Evolutionary conservation across 2,113 vertebrate genomes (phyloP).

Genomic region (Chionodraco myersi): DNA sequence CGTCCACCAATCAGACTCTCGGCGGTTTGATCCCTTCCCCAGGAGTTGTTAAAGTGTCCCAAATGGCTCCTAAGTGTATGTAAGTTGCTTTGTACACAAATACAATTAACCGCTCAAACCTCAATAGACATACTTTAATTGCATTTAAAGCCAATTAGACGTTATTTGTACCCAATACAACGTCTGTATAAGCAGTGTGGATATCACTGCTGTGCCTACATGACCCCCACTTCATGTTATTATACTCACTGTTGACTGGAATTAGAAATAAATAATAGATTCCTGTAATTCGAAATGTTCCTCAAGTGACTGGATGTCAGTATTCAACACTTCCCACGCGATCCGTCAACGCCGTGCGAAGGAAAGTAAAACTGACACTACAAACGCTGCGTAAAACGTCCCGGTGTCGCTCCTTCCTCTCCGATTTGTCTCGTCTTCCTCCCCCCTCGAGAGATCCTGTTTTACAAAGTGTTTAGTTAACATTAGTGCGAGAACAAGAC

Average conservation of each 20-base stretch:
- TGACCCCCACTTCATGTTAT: background rate
- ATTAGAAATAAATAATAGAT: constrained; percentile 61
- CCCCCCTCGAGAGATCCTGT: constrained; percentile 56
- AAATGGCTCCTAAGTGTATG: too few relatives aligned
- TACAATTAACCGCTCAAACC: background rate
- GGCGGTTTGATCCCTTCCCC: too few relatives aligned
- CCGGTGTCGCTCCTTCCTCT: constrained; percentile 43
- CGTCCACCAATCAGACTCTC: too few relatives aligned
- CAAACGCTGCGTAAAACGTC: constrained; percentile 56
- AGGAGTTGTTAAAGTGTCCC: too few relatives aligned
- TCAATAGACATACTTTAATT: background rate
- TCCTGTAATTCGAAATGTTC: constrained; percentile 45
- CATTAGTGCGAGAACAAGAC: constrained; percentile 63
- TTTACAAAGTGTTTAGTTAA: constrained; percentile 73
- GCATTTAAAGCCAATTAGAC: background rate
- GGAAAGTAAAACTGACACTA: constrained; percentile 57
- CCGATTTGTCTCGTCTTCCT: constrained; percentile 53
- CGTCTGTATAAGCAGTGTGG: too few relatives aligned
- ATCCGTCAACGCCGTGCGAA: constrained; percentile 38
- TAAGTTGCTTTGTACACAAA: background rate
- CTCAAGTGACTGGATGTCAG: constrained; percentile 62
- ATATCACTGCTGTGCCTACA: background rate
- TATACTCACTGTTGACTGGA: constrained; percentile 19
- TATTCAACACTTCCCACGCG: constrained; percentile 20
- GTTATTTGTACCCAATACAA: background rate